Evolutionary conservation across 2,113 vertebrate species (phyloP), one percentile per base, ranked within the genome.

Genomic region (Takifugu bimaculatus): DNA sequence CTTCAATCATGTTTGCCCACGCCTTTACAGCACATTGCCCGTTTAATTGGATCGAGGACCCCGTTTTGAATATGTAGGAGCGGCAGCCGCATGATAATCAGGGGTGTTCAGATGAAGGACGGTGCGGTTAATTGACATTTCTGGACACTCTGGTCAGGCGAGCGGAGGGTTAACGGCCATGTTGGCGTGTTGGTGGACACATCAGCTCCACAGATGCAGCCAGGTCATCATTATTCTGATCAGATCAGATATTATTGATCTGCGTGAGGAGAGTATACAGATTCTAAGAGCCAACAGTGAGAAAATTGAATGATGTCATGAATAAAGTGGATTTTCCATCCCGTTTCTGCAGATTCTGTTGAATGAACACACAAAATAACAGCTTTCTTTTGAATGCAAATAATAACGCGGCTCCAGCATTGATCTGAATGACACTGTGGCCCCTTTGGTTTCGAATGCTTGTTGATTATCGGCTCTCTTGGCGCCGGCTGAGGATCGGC

Each of bases 1-100:
- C 83, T 91, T 88, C 83, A 75, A 82, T 87, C 83, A 79, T 87
- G 84, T 90, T 90, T 90, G 87, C 89, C 79, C 73, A 82, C 75
- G 83, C 80, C 86, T 84, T 88, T 88, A 82, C 83, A 88, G 80
- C 81, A 79, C 83, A 83, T 83, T 87, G 87, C 80, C 81, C 75
- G 70, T 89, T 89, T 87, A 89, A 88, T 88, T 87, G 87, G 83
- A 88, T 84, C 70, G 86, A 78, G 81, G 85, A 85, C 69, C 78
- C 74, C 60, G 51, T 82, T 88, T 83, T 81, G 77, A 89, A 90
- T 89, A 85, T 81, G 79, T 87, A 85, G 85, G 82, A 79, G 80
- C 73, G 60, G 70, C 70, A 66, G 80, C 77, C 59, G 85, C 78
- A 85, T 83, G 76, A 87, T 90, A 85, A 90, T 88, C 78, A 84